Conservation (phyloP, 2,888 invertebrate species). For the Chirona hameri region DNA sequence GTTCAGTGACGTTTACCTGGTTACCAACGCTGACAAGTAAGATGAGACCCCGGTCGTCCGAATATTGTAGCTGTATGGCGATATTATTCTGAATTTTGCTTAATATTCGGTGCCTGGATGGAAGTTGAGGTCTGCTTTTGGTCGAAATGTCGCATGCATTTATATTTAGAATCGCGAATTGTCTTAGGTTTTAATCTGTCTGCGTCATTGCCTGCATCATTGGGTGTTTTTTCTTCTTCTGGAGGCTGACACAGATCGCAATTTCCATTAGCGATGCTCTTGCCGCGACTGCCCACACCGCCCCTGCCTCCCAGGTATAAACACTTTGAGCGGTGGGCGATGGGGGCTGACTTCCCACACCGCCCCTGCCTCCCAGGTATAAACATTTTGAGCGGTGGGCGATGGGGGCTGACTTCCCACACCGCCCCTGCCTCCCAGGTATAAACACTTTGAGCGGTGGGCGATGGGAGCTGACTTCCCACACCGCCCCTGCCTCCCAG, state of each 20-base stretch:
- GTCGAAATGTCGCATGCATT: background rate
- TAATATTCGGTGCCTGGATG: background rate
- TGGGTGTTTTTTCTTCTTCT: too few relatives aligned
- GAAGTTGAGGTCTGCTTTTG: too few relatives aligned
- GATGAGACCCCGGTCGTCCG: background rate
- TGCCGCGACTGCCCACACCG: too few relatives aligned
- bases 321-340: conserved; percentile 42
- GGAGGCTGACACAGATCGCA: too few relatives aligned
- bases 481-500: too few relatives aligned
- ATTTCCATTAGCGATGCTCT: too few relatives aligned
- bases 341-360: conserved; percentile 41
- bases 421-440: too few relatives aligned
- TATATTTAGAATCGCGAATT: too few relatives aligned
- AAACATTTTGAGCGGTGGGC: conserved; percentile 42
- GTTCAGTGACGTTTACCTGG: conserved; percentile 40
- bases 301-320: too few relatives aligned
- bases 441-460: conserved; percentile 42
- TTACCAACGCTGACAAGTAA: conserved; percentile 41
- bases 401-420: conserved; percentile 41
- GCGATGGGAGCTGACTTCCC: conserved; percentile 41
- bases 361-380: too few relatives aligned
- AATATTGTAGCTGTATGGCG: background rate
- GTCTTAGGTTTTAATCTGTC: background rate
- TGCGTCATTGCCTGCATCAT: background rate
- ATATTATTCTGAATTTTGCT: background rate